Conservation (phyloP, 2,113 vertebrate species). For the Thamnophis sirtalis region DNA sequence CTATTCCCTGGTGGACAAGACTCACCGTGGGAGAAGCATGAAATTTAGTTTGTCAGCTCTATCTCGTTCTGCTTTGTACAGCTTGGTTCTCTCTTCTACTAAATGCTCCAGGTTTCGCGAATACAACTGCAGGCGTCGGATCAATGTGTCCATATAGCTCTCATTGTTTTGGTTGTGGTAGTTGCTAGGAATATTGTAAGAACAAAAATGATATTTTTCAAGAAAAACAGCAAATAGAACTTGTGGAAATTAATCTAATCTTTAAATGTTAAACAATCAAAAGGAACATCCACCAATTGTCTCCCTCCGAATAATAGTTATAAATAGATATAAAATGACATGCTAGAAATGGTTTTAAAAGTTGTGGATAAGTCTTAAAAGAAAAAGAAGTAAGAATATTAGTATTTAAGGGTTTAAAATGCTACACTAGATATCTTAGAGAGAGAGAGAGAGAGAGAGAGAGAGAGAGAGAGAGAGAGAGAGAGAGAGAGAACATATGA, state of each 20-base stretch:
- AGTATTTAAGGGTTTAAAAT: not conserved
- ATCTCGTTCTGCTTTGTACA: constrained; percentile 95
- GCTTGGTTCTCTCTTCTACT: constrained; percentile 89
- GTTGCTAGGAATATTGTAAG: constrained; percentile 70
- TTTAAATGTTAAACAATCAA: constrained; percentile 18
- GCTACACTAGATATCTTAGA: not conserved
- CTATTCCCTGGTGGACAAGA: not conserved
- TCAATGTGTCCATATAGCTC: constrained; percentile 97
- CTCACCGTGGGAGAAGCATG: constrained; percentile 90
- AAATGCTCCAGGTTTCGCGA: constrained; percentile 91
- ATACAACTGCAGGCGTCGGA: constrained; percentile 92
- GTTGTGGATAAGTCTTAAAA: not conserved
- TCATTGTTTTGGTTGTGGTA: constrained; percentile 86
- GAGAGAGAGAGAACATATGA: not conserved
- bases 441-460: no score
- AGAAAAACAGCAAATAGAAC: constrained; percentile 10
- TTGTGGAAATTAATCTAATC: constrained; percentile 1
- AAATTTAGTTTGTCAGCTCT: constrained; percentile 93
- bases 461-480: not conserved
- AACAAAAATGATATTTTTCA: not conserved
- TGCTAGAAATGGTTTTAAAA: not conserved
- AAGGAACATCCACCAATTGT: not conserved
- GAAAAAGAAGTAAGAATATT: not conserved
- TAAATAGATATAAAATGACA: not conserved
- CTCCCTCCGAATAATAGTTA: not conserved